A percentile compares a stretch with the other conserved stretches of the same genome.
phyloP scores from a whole-genome alignment of 2,113 vertebrate species.

The Chaetura pelagica region DNA sequence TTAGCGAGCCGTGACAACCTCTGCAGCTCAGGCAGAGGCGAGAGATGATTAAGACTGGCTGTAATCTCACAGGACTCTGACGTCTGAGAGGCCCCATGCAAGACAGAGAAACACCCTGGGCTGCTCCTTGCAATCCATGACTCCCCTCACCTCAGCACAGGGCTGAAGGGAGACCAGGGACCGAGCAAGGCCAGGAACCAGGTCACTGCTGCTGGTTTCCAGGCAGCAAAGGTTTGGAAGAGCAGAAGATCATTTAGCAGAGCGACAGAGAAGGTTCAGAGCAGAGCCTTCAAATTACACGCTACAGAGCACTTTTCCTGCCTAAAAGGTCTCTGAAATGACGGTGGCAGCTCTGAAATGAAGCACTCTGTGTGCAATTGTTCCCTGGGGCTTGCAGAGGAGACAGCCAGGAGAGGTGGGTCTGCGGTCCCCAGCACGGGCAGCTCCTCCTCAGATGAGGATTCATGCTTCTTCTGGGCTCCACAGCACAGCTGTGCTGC shows the following conservation, averaged over 20 bases:
- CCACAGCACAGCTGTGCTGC: not conserved
- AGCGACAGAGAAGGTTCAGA: constrained; percentile 56
- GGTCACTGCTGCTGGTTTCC: constrained; percentile 55
- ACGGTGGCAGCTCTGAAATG: constrained; percentile 63
- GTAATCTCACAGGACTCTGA: constrained; percentile 56
- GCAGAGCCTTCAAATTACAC: constrained; percentile 70
- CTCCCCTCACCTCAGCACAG: not conserved
- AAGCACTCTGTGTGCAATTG: constrained; percentile 64
- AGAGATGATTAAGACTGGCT: constrained; percentile 67
- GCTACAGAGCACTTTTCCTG: constrained; percentile 66
- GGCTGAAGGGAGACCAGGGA: not conserved
- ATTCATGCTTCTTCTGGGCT: not conserved
- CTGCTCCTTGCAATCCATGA: constrained; percentile 3
- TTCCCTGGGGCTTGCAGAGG: constrained; percentile 68
- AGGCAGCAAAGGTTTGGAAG: constrained; percentile 63
- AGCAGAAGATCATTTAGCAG: constrained; percentile 67
- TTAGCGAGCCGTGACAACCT: constrained; percentile 36
- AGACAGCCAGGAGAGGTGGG: constrained; percentile 48
- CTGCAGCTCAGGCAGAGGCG: constrained; percentile 50
- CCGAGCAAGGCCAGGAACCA: constrained; percentile 30
- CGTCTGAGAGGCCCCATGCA: constrained; percentile 14
- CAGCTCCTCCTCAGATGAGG: not conserved
- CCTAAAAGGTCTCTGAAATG: constrained; percentile 69
- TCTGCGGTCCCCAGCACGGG: constrained; percentile 32
- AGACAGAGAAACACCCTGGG: not conserved